Evolutionary conservation across 2,113 vertebrate species (phyloP).

Genomic region (Otolemur garnettii): DNA sequence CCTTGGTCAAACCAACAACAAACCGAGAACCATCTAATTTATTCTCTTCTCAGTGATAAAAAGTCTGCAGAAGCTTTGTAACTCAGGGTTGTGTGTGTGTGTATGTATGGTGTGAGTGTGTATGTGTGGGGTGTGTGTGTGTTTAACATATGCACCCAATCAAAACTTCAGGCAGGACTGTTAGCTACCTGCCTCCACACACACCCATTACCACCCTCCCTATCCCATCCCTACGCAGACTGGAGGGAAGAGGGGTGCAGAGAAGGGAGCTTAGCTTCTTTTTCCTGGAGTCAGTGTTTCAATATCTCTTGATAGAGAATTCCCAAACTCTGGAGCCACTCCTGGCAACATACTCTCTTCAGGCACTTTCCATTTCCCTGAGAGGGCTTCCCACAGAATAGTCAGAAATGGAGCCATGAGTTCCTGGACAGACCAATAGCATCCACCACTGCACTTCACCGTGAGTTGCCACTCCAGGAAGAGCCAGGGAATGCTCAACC

Average conservation of each 20-base stretch:
- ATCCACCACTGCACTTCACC: background rate
- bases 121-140: too few relatives aligned
- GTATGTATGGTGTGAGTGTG: too few relatives aligned
- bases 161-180: background rate
- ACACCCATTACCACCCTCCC: too few relatives aligned
- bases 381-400: background rate
- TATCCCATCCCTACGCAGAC: background rate
- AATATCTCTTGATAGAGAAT: background rate
- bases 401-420: background rate
- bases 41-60: background rate
- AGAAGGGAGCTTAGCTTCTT: background rate
- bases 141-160: background rate
- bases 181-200: background rate
- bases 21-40: background rate
- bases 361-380: background rate
- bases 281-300: background rate
- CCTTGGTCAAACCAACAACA: background rate
- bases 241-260: background rate
- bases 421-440: background rate
- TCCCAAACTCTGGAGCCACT: conserved; percentile 5
- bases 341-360: background rate
- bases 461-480: background rate
- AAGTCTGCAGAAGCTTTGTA: background rate
- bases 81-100: too few relatives aligned
- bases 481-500: background rate